Evolutionary conservation across 37 sponge, comb jelly and placozoan species (phyloP), one percentile per base, ranked within the genome.

Genomic region (Cliona cf. orientalis): DNA sequence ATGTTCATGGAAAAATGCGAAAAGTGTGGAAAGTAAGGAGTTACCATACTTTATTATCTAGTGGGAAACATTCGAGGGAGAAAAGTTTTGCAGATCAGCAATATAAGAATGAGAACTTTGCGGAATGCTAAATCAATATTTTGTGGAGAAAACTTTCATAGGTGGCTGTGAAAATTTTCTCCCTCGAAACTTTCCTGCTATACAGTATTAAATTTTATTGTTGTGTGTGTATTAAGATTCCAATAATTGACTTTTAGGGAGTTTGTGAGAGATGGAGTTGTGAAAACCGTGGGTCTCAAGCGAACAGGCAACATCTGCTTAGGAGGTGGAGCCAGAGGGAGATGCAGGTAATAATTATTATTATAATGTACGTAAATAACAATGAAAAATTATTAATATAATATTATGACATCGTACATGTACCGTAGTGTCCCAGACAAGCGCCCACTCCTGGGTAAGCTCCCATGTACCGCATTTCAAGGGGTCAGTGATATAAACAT

Each of bases 1-100:
- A 79, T 98, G 76, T 95, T 98, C 66, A 84, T 93, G 84, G 98
- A 98, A 71, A 87, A 67, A 49, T 98, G 98, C 76, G 87, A 93
- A 33, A 90, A 84, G 56, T 98, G 98, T 87, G 84, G 84, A 40
- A 97, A 72, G 95, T 94, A 70, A 35, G 83, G 57, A 12, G 39
- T 75, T 31, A 4, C 23, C 69, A 33, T 81, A 53, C 23, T n/a
- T n/a, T n/a, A n/a, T n/a, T n/a, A n/a, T n/a, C n/a, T n/a, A n/a
- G n/a, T n/a, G n/a, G n/a, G n/a, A n/a, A n/a, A n/a, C n/a, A n/a
- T n/a, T n/a, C n/a, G n/a, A n/a, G n/a, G n/a, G n/a, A n/a, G n/a
- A n/a, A n/a, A n/a, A n/a, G n/a, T n/a, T n/a, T n/a, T n/a, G n/a
- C n/a, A 4, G 23, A 75, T 62, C 44, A 11, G 17, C 55, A 49